These are phyloP conservation scores for Pterocles gutturalis DNA, from an alignment of 2,113 vertebrate species.

Conservation along the genomic window DNA sequence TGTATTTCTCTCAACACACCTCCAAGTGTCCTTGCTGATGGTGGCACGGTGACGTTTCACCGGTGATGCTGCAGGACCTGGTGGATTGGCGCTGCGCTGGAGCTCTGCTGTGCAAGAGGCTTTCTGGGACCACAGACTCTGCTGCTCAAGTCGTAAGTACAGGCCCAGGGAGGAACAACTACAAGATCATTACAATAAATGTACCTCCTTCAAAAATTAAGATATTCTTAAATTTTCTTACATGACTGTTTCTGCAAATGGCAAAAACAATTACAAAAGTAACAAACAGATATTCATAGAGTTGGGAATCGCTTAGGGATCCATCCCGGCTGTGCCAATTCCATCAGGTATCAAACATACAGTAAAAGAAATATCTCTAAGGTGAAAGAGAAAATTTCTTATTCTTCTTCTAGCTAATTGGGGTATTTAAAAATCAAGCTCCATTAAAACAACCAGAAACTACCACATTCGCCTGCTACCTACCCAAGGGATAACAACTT, in stretches of 20 bases:
- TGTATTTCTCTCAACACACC: neutral
- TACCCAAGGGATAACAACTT: neutral
- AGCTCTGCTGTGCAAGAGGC: neutral
- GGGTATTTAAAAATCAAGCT: neutral
- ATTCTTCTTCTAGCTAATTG: neutral
- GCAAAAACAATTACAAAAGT: neutral
- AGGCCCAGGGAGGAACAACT: neutral
- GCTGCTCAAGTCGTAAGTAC: neutral
- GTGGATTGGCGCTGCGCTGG: fast-evolving
- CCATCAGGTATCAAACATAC: neutral
- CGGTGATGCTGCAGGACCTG: neutral
- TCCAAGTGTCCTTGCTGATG: neutral
- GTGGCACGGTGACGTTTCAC: neutral
- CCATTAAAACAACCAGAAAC: neutral
- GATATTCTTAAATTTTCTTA: neutral
- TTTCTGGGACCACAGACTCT: neutral
- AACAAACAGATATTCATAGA: neutral
- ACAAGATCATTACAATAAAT: neutral
- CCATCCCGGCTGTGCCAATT: neutral
- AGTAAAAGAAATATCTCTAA: neutral
- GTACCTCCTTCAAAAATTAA: neutral
- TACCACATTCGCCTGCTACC: neutral
- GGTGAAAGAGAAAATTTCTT: neutral
- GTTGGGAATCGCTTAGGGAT: neutral
- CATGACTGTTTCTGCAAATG: neutral